Evolutionary conservation across 2,888 invertebrate genomes (phyloP).

Genomic region (Epiblema foenella): DNA sequence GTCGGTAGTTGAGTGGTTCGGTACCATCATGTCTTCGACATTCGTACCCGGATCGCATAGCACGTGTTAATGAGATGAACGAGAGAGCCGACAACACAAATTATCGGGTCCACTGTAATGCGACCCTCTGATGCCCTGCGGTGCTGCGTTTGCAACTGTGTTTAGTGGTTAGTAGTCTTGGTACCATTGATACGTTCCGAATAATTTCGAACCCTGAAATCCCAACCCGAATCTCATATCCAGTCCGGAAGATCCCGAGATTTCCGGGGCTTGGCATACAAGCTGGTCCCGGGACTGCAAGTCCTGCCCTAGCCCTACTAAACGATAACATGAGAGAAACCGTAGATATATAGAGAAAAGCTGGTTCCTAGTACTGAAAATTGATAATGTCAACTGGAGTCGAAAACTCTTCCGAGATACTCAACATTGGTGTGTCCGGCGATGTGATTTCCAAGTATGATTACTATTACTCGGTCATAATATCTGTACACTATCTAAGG

Average conservation of each 20-base stretch:
- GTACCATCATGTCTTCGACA: constrained; percentile 38
- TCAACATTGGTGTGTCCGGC: not conserved
- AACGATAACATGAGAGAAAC: too few relatives aligned
- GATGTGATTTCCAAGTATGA: too few relatives aligned
- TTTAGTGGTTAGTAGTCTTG: constrained; percentile 11
- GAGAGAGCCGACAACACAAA: constrained; percentile 65
- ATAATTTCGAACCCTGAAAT: too few relatives aligned
- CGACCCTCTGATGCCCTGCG: constrained; percentile 68
- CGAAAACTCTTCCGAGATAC: not conserved
- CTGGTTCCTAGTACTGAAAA: not conserved
- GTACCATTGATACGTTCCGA: not conserved
- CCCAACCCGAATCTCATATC: not conserved
- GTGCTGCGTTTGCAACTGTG: constrained; percentile 58
- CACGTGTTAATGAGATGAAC: constrained; percentile 66
- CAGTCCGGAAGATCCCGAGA: too few relatives aligned
- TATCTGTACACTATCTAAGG: too few relatives aligned
- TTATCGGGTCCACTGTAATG: constrained; percentile 69
- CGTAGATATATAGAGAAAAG: not conserved
- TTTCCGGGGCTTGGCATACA: too few relatives aligned
- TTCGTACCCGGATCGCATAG: constrained; percentile 51
- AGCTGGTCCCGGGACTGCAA: too few relatives aligned
- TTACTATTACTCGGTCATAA: too few relatives aligned
- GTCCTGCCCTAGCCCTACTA: too few relatives aligned
- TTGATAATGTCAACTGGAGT: not conserved
- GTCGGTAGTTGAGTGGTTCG: constrained; percentile 17